These are phyloP conservation scores for Chelonus insularis DNA, from an alignment of 1,140 invertebrate genomes.

Conservation along the genomic window DNA sequence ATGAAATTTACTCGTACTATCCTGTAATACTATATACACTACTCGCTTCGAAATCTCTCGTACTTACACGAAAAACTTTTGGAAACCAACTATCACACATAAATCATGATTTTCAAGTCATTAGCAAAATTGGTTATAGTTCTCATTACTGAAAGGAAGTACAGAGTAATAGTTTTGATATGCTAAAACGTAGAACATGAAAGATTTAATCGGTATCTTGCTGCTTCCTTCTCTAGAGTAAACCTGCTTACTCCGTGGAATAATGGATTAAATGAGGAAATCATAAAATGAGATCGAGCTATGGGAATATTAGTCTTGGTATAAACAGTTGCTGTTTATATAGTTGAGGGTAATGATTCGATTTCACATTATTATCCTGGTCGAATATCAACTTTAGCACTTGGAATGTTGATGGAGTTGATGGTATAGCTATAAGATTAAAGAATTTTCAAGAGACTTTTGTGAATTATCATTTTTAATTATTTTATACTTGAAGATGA, in stretches of 20 bases:
- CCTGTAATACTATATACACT: not conserved
- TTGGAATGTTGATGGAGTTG: too few species aligned
- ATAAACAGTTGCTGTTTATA: constrained; percentile 8
- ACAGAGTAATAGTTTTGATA: not conserved
- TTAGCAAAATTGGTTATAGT: constrained; percentile 19
- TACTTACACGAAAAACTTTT: not conserved
- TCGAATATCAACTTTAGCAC: too few species aligned
- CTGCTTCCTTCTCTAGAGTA: constrained; percentile 4
- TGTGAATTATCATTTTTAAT: too few species aligned
- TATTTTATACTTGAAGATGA: too few species aligned
- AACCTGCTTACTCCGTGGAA: constrained; percentile 26
- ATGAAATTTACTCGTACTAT: not conserved
- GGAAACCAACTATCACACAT: constrained; percentile 4
- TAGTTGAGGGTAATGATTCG: not conserved
- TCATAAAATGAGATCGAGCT: constrained; percentile 26
- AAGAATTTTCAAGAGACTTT: too few species aligned
- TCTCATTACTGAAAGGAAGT: constrained; percentile 25
- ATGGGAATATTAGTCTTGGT: constrained; percentile 25
- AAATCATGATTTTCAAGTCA: constrained; percentile 21
- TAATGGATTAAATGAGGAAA: constrained; percentile 27
- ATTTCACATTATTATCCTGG: constrained; percentile 7
- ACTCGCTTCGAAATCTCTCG: too few species aligned
- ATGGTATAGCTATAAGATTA: too few species aligned
- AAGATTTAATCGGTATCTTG: constrained; percentile 25
- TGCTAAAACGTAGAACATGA: constrained; percentile 1